A percentile compares a stretch with the other conserved stretches of the same genome.
Evolutionary conservation across 2,113 vertebrate genomes (phyloP).

Genomic region (Odobenus rosmarus): DNA sequence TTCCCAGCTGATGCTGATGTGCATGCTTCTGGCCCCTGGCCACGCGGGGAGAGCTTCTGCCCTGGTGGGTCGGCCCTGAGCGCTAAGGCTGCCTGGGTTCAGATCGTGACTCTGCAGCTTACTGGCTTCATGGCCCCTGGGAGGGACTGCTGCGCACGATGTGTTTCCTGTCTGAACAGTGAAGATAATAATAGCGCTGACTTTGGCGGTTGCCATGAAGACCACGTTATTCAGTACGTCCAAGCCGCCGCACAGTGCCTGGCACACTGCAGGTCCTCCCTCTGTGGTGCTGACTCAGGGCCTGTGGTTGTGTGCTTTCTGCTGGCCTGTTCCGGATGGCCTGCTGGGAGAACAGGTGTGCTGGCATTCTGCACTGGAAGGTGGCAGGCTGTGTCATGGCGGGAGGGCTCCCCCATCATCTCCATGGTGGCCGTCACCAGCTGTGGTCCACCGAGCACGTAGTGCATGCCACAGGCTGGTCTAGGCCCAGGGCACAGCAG

Average conservation of each 20-base stretch:
- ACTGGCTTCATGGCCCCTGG: not conserved
- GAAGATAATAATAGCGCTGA: not conserved
- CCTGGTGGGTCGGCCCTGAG: too few relatives aligned
- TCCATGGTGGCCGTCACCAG: not conserved
- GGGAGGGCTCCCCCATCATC: not conserved
- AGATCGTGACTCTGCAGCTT: not conserved
- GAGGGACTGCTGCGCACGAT: not conserved
- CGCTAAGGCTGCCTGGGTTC: not conserved
- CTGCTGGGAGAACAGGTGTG: not conserved
- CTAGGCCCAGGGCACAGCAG: not conserved
- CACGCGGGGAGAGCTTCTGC: not conserved
- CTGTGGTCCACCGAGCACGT: not conserved
- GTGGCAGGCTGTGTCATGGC: not conserved
- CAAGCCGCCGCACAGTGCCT: not conserved
- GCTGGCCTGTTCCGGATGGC: not conserved
- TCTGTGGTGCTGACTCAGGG: not conserved
- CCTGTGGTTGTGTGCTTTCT: not conserved
- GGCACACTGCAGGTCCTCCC: not conserved
- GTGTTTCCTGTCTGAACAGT: conserved; percentile 10
- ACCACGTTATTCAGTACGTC: not conserved
- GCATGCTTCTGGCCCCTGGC: not conserved
- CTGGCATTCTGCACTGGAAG: not conserved
- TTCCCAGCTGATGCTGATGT: not conserved
- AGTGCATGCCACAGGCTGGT: not conserved
- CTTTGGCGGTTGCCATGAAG: not conserved